Evolutionary conservation across 2,888 invertebrate genomes (phyloP).

Genomic region (Netelia inedita): DNA sequence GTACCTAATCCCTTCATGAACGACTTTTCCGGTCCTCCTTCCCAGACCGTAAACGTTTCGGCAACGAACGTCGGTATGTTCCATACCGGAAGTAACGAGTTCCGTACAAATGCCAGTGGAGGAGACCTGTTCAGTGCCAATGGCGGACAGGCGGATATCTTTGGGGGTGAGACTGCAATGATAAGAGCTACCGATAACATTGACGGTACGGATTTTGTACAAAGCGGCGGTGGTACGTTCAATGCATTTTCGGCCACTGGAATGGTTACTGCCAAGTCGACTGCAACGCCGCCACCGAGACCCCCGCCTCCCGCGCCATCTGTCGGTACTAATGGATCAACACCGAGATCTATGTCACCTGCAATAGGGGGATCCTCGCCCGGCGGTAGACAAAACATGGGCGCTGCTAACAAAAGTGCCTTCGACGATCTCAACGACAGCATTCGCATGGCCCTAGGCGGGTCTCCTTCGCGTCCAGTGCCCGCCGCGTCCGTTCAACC

Average conservation of each 20-base stretch:
- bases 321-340: conserved; percentile 79
- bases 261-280: conserved; percentile 79
- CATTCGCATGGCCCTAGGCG: conserved; percentile 89
- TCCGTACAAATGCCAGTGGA: conserved; percentile 70
- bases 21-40: conserved; percentile 85
- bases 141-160: conserved; percentile 82
- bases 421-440: conserved; percentile 90
- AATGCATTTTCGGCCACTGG: conserved; percentile 70
- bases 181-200: conserved; percentile 76
- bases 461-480: conserved; percentile 86
- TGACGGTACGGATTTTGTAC: conserved; percentile 77
- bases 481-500: conserved; percentile 76
- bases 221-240: conserved; percentile 52
- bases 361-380: conserved; percentile 83
- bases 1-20: conserved; percentile 89
- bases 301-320: conserved; percentile 83
- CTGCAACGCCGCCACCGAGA: conserved; percentile 85
- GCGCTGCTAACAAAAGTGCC: conserved; percentile 88
- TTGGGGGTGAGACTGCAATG: conserved; percentile 83
- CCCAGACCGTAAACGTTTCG: conserved; percentile 67
- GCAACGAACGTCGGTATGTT: conserved; percentile 78
- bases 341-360: conserved; percentile 83
- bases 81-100: conserved; percentile 71
- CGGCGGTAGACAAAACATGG: conserved; percentile 86
- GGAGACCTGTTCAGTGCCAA: conserved; percentile 82